Evolutionary conservation across 2,113 vertebrate species (phyloP).

Genomic region (Poicephalus gulielmi): DNA sequence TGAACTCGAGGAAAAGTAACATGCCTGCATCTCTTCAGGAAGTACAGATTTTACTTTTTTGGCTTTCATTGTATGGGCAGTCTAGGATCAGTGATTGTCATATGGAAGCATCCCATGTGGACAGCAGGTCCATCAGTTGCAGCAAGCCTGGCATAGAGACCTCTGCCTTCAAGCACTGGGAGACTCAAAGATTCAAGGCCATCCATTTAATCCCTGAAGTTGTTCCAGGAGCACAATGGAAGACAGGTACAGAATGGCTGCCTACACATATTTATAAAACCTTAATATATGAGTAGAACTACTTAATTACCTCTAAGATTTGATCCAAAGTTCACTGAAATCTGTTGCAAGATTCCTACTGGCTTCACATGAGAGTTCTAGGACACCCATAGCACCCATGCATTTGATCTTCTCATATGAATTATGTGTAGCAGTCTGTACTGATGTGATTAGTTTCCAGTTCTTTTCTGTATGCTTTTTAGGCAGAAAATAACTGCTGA

Average conservation of each 20-base stretch:
- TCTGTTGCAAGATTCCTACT: background rate
- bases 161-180: background rate
- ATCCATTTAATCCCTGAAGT: background rate
- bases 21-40: background rate
- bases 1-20: background rate
- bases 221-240: background rate
- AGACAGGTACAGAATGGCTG: background rate
- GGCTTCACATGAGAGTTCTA: background rate
- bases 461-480: background rate
- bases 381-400: background rate
- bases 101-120: background rate
- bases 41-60: background rate
- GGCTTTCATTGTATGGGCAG: background rate
- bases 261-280: background rate
- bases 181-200: background rate
- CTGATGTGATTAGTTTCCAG: background rate
- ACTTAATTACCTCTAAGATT: background rate
- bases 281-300: background rate
- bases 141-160: background rate
- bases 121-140: background rate
- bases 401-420: background rate
- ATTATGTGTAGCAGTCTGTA: background rate
- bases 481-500: background rate
- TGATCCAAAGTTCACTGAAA: background rate
- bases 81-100: background rate